phyloP scores from a whole-genome alignment of 2,888 invertebrate species.

The Ectobius pallidus region DNA sequence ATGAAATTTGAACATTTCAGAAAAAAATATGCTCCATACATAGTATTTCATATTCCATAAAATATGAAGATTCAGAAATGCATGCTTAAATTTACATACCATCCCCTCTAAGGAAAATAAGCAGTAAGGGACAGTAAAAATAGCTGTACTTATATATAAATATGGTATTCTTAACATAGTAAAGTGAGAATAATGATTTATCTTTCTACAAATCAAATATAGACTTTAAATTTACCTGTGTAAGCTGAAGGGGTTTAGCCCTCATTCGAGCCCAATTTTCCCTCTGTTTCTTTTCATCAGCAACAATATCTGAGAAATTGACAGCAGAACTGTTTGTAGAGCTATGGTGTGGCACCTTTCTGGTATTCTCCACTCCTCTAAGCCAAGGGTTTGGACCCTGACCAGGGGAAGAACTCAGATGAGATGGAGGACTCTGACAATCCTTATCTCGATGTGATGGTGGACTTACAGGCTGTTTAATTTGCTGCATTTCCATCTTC shows the following conservation, averaged over 20 bases:
- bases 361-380: neutral
- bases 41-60: no score
- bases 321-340: neutral
- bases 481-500: constrained; percentile 47
- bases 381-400: neutral
- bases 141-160: no score
- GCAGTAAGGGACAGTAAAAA: no score
- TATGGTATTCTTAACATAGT: no score
- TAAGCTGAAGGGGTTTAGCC: constrained; percentile 73
- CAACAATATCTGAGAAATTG: constrained; percentile 65
- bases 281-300: constrained; percentile 74
- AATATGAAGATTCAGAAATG: no score
- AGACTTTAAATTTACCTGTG: constrained; percentile 65
- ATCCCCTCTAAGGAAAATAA: no score
- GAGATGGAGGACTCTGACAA: neutral
- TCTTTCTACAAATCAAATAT: no score
- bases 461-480: neutral
- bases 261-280: constrained; percentile 73
- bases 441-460: neutral
- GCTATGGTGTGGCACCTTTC: neutral
- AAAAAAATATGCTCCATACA: no score
- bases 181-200: no score
- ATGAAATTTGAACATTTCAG: no score
- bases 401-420: neutral
- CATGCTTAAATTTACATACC: no score